phyloP scores from a whole-genome alignment of 37 sponge, comb jelly and placozoan genomes.

The Beroe forskalii region DNA sequence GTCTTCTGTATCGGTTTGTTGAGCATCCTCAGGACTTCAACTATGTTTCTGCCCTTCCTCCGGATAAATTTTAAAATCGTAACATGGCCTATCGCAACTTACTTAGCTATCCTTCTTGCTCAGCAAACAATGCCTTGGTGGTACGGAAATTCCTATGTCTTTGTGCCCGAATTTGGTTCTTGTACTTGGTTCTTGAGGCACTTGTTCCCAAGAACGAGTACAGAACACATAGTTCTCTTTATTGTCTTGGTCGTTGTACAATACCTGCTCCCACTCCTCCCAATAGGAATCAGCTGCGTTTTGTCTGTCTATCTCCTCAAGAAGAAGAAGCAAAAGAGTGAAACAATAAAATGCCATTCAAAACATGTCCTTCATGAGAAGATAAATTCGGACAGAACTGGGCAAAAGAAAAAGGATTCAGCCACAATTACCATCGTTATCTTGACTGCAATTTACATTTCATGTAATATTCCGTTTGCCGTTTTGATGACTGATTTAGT shows the following conservation, averaged over 20 bases:
- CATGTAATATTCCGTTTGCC: neutral
- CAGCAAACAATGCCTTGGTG: slow-evolving; percentile 14
- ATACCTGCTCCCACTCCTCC: neutral
- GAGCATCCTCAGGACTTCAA: neutral
- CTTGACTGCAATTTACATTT: neutral
- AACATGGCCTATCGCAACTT: neutral
- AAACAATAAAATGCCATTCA: neutral
- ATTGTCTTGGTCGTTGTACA: neutral
- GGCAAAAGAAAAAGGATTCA: neutral
- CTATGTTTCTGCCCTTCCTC: neutral
- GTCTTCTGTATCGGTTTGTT: slow-evolving; percentile 7
- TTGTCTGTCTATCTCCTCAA: neutral
- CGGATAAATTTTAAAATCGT: neutral
- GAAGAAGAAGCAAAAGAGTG: neutral
- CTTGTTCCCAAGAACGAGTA: too few relatives aligned
- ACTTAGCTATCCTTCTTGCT: neutral
- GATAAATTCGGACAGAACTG: too few relatives aligned
- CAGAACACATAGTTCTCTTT: neutral
- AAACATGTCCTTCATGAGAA: neutral
- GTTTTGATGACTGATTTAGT: too few relatives aligned
- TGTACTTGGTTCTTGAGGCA: too few relatives aligned
- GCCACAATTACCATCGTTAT: slow-evolving; percentile 11
- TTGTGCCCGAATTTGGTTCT: too few relatives aligned
- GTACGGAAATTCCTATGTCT: too few relatives aligned
- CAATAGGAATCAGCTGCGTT: neutral